Evolutionary conservation across 2,797 vertebrate species (phyloP).

Genomic region (Balearica regulorum): DNA sequence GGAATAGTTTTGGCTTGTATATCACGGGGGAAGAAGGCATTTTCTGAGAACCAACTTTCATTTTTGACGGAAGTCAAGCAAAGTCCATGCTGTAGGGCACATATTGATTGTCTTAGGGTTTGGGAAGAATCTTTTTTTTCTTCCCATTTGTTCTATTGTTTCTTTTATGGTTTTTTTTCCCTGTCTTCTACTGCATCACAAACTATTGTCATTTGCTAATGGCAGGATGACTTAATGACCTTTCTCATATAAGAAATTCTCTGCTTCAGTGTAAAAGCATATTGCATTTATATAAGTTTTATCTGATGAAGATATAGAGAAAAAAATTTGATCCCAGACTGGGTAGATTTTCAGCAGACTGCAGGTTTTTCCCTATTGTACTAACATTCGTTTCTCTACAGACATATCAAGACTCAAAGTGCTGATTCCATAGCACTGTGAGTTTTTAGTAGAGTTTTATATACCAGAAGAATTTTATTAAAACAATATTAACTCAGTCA

Average conservation of each 20-base stretch:
- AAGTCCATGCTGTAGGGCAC: not conserved
- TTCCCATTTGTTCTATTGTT: not conserved
- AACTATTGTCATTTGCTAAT: not conserved
- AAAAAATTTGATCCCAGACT: not conserved
- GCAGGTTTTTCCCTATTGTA: not conserved
- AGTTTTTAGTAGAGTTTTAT: constrained; percentile 28
- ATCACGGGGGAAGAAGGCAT: not conserved
- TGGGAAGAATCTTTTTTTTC: not conserved
- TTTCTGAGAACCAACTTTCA: not conserved
- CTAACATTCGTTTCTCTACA: not conserved
- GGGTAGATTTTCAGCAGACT: not conserved
- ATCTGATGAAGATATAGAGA: not conserved
- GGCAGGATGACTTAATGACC: not conserved
- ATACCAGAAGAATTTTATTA: constrained; percentile 7
- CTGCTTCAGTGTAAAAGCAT: not conserved
- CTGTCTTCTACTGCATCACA: not conserved
- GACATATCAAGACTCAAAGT: not conserved
- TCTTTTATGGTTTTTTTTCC: not conserved
- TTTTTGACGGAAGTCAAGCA: not conserved
- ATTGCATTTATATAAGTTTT: not conserved
- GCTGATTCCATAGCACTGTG: not conserved
- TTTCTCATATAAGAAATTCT: not conserved
- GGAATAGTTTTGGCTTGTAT: not conserved
- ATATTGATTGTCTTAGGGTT: not conserved
- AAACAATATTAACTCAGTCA: constrained; percentile 11